These are phyloP conservation scores for Conops quadrifasciatus DNA, from an alignment of 2,888 invertebrate genomes.

Conservation along the genomic window DNA sequence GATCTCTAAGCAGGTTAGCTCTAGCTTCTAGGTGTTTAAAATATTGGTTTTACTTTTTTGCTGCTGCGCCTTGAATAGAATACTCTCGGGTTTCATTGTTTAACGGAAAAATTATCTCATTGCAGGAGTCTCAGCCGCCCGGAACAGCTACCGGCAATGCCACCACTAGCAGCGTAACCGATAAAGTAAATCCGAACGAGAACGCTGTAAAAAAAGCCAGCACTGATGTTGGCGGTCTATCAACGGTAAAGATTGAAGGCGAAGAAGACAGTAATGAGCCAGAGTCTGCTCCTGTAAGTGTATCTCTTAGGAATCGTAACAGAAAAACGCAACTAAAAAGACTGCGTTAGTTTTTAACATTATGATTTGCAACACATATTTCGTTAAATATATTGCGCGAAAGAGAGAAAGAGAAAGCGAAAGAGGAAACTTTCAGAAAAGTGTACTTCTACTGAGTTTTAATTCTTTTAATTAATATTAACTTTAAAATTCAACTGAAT, in stretches of 20 bases:
- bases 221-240: background rate
- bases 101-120: slow-evolving; percentile 13
- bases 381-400: background rate
- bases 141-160: background rate
- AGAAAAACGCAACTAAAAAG: slow-evolving; percentile 10
- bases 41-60: too few relatives aligned
- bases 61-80: too few relatives aligned
- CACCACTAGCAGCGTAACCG: background rate
- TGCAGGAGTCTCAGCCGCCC: slow-evolving; percentile 24
- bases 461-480: background rate
- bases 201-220: background rate
- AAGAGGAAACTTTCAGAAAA: too few relatives aligned
- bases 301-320: slow-evolving; percentile 9
- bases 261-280: slow-evolving; percentile 17
- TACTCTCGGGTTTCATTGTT: background rate
- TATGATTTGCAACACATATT: background rate
- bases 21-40: too few relatives aligned
- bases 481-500: background rate
- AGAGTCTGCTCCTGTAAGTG: slow-evolving; percentile 23
- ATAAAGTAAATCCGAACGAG: too few relatives aligned
- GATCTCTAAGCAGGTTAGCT: too few relatives aligned
- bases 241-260: background rate
- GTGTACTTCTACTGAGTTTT: too few relatives aligned
- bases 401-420: too few relatives aligned
- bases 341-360: background rate